Evolutionary conservation across 2,888 invertebrate genomes (phyloP), one percentile per base, ranked within the genome.

Genomic region (Pomacea canaliculata): DNA sequence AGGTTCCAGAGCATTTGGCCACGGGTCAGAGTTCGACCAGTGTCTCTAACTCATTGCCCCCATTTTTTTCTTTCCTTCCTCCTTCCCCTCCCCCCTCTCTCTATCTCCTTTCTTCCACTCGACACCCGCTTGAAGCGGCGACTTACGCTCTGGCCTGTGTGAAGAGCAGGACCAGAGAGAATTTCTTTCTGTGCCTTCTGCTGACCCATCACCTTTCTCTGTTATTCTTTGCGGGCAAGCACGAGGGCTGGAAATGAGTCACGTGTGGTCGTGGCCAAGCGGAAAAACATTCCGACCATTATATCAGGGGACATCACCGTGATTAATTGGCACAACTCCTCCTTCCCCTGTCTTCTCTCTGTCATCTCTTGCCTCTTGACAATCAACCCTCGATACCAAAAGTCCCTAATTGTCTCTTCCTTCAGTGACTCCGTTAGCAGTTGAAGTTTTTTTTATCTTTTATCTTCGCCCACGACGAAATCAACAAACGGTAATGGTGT

Each of bases 151-250:
- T 49, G 8, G 70, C 70, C 12, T 59, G 37, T 12, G 70, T n/a
- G 23, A 37, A 27, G 27, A 51, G 70, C 23, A 18, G 56, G 23
- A 23, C 18, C 23, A 49, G 59, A 23, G 18, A 48, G 70, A 48
- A 48, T 23, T 48, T 23, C 59, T n/a, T 59, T 59, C 59, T n/a
- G 48, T 59, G 56, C 56, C 51, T 70, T 13, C 13, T 12, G 70
- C 46, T 56, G 59, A 56, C 70, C 56, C n/a, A 10, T 70, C 27
- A 23, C 70, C 70, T 37, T 19, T 51, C 27, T 10, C 27, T 70
- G 70, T 70, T 70, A 16, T 70, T 59, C 70, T 59, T 70, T 70
- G 70, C 70, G 37, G 60, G 10, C 37, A 59, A 37, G 27, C 70
- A 70, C 70, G 70, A 19, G 56, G 18, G 49, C 70, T 59, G 23